A percentile compares a stretch with the other conserved stretches of the same genome.
Evolutionary conservation across 2,797 vertebrate species (phyloP).

Genomic region (Rhinophrynus dorsalis): DNA sequence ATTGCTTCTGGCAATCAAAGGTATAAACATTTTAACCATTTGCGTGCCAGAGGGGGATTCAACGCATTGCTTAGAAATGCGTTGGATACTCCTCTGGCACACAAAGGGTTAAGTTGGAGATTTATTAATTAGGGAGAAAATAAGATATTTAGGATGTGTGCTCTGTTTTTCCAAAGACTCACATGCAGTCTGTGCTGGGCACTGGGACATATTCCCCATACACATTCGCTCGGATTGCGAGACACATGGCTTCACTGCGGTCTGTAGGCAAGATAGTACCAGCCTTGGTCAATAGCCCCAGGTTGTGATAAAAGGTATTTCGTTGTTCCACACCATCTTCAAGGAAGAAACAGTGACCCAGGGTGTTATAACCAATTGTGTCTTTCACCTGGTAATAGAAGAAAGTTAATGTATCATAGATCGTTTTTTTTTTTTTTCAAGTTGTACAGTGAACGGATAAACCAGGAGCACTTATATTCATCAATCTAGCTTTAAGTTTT

Average conservation of each 20-base stretch:
- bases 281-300: constrained; percentile 85
- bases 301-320: constrained; percentile 94
- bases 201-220: constrained; percentile 89
- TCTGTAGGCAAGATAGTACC: constrained; percentile 92
- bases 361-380: constrained; percentile 84
- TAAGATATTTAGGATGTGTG: too few relatives aligned
- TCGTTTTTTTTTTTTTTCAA: too few relatives aligned
- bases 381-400: constrained; percentile 79
- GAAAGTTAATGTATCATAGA: not conserved
- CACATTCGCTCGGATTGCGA: constrained; percentile 80
- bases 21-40: too few relatives aligned
- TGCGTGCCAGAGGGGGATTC: too few relatives aligned
- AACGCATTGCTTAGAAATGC: too few relatives aligned
- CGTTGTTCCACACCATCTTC: constrained; percentile 94
- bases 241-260: constrained; percentile 91
- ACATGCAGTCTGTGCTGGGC: constrained; percentile 94
- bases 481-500: too few relatives aligned
- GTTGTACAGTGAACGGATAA: too few relatives aligned
- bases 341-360: constrained; percentile 95
- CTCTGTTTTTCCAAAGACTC: constrained; percentile 16
- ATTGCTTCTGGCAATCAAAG: too few relatives aligned
- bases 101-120: too few relatives aligned
- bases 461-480: too few relatives aligned
- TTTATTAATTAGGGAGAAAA: too few relatives aligned
- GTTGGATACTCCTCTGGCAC: too few relatives aligned